These are phyloP conservation scores for Suillia variegata DNA, from an alignment of 2,888 invertebrate genomes.

Conservation along the genomic window DNA sequence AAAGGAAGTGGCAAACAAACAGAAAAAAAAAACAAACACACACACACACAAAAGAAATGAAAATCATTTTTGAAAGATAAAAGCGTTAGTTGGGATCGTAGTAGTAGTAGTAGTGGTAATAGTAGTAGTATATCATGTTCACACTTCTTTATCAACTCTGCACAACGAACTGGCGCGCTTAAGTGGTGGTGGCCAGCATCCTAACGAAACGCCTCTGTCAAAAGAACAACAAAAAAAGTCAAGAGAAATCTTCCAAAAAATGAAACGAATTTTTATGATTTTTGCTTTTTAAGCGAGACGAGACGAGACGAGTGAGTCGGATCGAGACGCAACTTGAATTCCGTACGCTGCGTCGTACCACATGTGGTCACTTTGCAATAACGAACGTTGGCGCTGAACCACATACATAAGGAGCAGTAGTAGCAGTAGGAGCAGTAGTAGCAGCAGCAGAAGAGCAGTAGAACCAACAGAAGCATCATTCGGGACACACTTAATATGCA, in stretches of 20 bases:
- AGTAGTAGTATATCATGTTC: neutral
- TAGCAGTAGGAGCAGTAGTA: neutral
- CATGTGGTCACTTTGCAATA: constrained; percentile 34
- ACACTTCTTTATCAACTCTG: constrained; percentile 5
- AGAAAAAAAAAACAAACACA: too few species aligned
- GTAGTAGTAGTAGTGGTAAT: too few species aligned
- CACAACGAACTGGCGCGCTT: neutral
- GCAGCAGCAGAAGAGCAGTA: neutral
- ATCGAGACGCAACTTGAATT: neutral
- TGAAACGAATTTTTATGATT: neutral
- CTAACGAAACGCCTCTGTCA: too few species aligned
- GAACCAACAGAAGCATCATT: neutral
- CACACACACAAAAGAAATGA: neutral
- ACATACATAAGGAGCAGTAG: constrained; percentile 21
- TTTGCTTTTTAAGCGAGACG: neutral
- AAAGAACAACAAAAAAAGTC: neutral
- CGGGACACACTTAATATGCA: constrained; percentile 27
- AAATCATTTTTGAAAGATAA: neutral
- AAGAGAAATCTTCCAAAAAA: too few species aligned
- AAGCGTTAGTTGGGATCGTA: neutral
- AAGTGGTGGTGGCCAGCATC: neutral
- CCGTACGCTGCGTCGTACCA: constrained; percentile 12
- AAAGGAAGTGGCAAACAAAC: too few species aligned
- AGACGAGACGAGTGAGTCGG: neutral
- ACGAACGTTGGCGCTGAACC: constrained; percentile 22